phyloP scores from a whole-genome alignment of 2,113 vertebrate genomes.

The Pterocles burchelli region DNA sequence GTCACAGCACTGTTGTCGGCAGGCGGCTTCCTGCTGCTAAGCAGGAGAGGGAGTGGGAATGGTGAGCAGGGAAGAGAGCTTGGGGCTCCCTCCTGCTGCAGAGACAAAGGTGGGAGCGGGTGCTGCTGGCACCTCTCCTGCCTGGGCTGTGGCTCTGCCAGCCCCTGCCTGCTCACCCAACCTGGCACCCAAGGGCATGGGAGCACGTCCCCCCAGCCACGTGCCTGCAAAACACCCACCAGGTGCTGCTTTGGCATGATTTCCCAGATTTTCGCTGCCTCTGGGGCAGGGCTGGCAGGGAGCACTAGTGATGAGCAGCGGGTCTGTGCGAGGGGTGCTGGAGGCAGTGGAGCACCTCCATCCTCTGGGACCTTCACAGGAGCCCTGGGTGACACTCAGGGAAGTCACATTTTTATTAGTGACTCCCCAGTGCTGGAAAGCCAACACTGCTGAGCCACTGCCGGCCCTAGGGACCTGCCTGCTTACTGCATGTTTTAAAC shows the following conservation, averaged over 20 bases:
- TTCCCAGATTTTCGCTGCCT: neutral
- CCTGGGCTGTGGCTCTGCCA: neutral
- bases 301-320: accelerated
- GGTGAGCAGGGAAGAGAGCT: neutral
- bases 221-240: neutral
- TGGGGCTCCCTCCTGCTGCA: neutral
- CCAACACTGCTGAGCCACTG: neutral
- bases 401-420: neutral
- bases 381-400: neutral
- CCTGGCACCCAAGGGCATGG: neutral
- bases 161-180: accelerated
- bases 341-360: neutral
- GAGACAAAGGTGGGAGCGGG: neutral
- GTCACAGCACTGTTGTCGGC: neutral
- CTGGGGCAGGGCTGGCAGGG: neutral
- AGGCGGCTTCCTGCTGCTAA: neutral
- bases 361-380: neutral
- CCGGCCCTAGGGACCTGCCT: neutral
- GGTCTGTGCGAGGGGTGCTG: accelerated
- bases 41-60: neutral
- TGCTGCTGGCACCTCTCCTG: neutral
- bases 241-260: neutral
- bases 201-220: neutral
- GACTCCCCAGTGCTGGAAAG: accelerated
- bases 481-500: neutral